Conservation (phyloP, 2,797 vertebrate genomes). For the Rhincodon typus region DNA sequence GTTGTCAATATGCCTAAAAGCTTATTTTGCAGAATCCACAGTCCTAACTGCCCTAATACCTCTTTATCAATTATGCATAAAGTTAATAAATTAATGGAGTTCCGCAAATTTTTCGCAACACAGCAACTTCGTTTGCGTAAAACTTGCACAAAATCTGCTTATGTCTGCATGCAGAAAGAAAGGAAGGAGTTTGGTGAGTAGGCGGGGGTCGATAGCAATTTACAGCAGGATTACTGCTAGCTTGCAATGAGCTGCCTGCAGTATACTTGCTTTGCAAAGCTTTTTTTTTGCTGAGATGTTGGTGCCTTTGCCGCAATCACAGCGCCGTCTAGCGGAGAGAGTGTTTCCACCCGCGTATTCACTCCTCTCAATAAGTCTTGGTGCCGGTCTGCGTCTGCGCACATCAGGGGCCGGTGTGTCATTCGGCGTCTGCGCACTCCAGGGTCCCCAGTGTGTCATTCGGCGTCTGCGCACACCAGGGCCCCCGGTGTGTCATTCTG, state of each 20-base stretch:
- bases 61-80: too few relatives aligned
- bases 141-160: not conserved
- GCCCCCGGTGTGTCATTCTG: too few relatives aligned
- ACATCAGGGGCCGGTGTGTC: not conserved
- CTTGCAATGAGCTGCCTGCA: not conserved
- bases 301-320: not conserved
- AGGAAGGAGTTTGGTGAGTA: not conserved
- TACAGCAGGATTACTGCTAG: not conserved
- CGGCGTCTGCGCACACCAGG: not conserved
- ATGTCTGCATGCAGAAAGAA: not conserved
- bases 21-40: constrained; percentile 12
- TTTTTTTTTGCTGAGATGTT: not conserved
- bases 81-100: not conserved
- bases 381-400: not conserved
- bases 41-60: not conserved
- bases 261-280: not conserved
- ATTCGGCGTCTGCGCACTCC: too few relatives aligned
- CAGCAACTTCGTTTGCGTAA: not conserved
- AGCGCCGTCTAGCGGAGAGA: not conserved
- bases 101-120: not conserved
- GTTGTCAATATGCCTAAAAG: not conserved
- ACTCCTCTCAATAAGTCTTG: too few relatives aligned
- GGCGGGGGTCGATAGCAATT: not conserved
- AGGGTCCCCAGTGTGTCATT: too few relatives aligned
- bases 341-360: too few relatives aligned